Evolutionary conservation across 35 echinoderm and acorn worm species (phyloP), one percentile per base, ranked within the genome.

Genomic region (Acanthaster planci): DNA sequence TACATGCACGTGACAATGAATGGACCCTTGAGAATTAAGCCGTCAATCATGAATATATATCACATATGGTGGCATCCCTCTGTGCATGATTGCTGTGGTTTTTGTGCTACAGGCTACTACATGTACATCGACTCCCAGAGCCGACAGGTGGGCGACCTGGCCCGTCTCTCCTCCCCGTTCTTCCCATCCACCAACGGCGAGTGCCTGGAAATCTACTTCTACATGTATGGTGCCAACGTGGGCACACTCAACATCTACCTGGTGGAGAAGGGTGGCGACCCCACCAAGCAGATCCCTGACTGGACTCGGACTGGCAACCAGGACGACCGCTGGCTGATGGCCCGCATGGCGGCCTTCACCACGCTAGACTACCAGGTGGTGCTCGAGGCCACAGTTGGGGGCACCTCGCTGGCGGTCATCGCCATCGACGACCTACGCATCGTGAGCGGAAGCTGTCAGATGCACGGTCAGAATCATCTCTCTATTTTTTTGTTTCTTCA

Each of bases 171-270:
- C 27, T 58, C 84, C 8, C 78, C 89, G 37, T 19, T 51, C 4
- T 19, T 84, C 23, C 44, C 84, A 7, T 38, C 84, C 2, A 87
- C 78, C 0, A 56, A 30, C 16, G 80, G 76, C 29, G 44, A 80
- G 2, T 95, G 93, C 38, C 19, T 95, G 0, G 89, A 84, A 50
- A 91, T 91, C 54, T 95, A 67, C 53, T 90, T 88, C 79, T 89
- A 95, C 77, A 95, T 95, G 93, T 95, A 87, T 30, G 93, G 93
- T 18, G 40, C 76, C 6, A 75, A 87, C 54, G 68, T 91, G 1
- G 89, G 86, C 35, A 91, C 79, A 7, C 34, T 95, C 7, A 91
- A 95, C 44, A 85, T 95, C 40, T 95, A 91, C 36, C 64, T 87
- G 16, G 52, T 91, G 2, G 26, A 23, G 19, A 39, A 22, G 12